phyloP scores from a whole-genome alignment of 64 coral and sea anemone genomes.

The Catalaphyllia jardinei region DNA sequence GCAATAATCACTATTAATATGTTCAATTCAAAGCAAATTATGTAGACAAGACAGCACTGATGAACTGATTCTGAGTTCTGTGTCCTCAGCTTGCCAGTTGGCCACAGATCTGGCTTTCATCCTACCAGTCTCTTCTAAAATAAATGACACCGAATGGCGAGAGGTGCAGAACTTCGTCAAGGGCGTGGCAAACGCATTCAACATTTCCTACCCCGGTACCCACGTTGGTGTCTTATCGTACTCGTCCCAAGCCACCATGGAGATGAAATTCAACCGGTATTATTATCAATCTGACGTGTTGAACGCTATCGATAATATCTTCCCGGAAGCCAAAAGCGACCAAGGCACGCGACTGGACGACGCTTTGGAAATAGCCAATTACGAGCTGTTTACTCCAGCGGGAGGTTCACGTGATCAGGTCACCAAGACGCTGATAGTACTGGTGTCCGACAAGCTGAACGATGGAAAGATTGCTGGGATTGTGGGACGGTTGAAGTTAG shows the following conservation, averaged over 20 bases:
- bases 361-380: conserved; percentile 86
- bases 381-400: conserved; percentile 80
- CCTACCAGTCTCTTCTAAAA: conserved; percentile 82
- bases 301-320: conserved; percentile 86
- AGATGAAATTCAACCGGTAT: conserved; percentile 91
- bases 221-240: conserved; percentile 93
- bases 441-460: conserved; percentile 70
- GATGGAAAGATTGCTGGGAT: conserved; percentile 55
- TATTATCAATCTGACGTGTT: conserved; percentile 81
- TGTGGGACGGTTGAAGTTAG: conserved; percentile 65
- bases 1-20: too few relatives aligned
- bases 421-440: conserved; percentile 73
- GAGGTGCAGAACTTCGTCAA: conserved; percentile 90
- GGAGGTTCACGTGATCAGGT: conserved; percentile 70
- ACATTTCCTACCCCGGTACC: conserved; percentile 84
- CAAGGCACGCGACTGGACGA: conserved; percentile 73
- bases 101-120: conserved; percentile 84
- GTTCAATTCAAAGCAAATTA: too few relatives aligned
- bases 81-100: conserved; percentile 54
- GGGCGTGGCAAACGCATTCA: conserved; percentile 76
- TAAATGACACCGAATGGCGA: conserved; percentile 92
- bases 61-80: background rate
- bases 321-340: conserved; percentile 90
- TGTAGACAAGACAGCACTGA: too few relatives aligned
- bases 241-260: conserved; percentile 83